These are phyloP conservation scores for Acanthosepion esculentum DNA, from an alignment of 2,888 invertebrate genomes.

Conservation along the genomic window DNA sequence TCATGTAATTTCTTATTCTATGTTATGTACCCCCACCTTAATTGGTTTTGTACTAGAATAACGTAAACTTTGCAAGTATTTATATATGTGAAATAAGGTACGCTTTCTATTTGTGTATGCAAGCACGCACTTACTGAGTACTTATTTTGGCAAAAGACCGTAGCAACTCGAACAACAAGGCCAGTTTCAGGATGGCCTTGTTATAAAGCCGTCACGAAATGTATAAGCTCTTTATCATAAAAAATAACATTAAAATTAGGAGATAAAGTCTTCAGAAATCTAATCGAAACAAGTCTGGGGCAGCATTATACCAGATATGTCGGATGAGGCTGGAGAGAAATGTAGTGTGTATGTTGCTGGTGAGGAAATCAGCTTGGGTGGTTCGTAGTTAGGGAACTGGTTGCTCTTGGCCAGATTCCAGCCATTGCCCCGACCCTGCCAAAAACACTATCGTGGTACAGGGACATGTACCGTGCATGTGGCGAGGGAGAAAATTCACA, in stretches of 20 bases:
- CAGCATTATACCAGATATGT: neutral
- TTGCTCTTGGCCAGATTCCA: neutral
- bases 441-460: neutral
- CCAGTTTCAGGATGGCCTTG: slow-evolving; percentile 2
- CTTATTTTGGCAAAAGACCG: neutral
- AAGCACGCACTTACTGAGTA: neutral
- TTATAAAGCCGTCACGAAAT: neutral
- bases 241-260: neutral
- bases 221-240: slow-evolving; percentile 23
- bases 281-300: neutral
- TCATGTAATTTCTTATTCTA: too few species aligned
- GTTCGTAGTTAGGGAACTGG: neutral
- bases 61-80: too few species aligned
- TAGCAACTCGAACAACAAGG: neutral
- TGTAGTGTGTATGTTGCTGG: neutral
- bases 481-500: neutral
- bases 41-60: too few species aligned
- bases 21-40: too few species aligned
- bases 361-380: neutral
- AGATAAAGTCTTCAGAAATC: neutral
- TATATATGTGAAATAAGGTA: too few species aligned
- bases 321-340: neutral
- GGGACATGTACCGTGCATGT: neutral
- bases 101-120: too few species aligned
- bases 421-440: neutral